phyloP scores from a whole-genome alignment of 2,113 vertebrate genomes.

The Dendrocopos noguchii region DNA sequence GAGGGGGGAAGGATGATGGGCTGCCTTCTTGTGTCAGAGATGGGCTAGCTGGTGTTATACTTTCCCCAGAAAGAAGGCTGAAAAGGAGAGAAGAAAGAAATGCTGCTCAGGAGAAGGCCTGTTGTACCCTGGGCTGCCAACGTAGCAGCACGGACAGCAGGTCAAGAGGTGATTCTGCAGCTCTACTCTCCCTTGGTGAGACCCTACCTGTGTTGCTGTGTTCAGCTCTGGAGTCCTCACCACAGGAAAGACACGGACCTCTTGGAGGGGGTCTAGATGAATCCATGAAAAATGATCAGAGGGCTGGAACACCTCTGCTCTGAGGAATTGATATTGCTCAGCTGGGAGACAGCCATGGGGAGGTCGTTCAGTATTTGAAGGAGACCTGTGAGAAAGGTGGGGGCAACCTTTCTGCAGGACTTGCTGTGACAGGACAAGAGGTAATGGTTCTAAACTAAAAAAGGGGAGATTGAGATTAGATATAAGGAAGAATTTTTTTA shows the following conservation, averaged over 20 bases:
- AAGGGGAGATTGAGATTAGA: neutral
- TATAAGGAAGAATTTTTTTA: neutral
- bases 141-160: neutral
- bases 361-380: neutral
- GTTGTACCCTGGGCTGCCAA: neutral
- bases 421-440: neutral
- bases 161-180: neutral
- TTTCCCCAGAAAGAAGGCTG: neutral
- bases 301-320: neutral
- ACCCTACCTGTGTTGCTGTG: neutral
- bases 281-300: no score
- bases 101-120: neutral
- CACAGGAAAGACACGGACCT: neutral
- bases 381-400: neutral
- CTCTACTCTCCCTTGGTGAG: neutral
- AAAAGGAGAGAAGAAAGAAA: neutral
- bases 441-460: neutral
- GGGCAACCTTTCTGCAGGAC: neutral
- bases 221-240: neutral
- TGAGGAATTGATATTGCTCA: neutral
- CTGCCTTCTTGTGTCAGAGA: neutral
- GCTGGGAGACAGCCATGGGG: neutral
- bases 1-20: neutral
- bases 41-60: neutral
- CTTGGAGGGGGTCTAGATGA: no score